Evolutionary conservation across 2,797 vertebrate species (phyloP).

Genomic region (Chaetodon trifasciatus): DNA sequence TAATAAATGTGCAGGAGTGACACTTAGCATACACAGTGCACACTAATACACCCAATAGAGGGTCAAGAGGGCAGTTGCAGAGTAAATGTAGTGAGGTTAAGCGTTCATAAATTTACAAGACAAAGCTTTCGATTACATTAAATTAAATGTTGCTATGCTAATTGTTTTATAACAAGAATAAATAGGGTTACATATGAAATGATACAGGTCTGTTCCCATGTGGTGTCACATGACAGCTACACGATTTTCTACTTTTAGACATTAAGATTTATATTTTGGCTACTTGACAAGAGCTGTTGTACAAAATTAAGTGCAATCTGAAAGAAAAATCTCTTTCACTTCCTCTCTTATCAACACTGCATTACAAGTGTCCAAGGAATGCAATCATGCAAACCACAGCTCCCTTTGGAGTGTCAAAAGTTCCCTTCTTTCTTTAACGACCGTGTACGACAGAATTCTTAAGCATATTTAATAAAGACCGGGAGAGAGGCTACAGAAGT

Average conservation of each 20-base stretch:
- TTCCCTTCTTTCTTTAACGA: slow-evolving; percentile 9
- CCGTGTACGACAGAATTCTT: neutral
- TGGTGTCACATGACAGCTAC: neutral
- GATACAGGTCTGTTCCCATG: neutral
- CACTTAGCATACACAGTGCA: neutral
- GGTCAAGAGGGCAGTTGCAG: neutral
- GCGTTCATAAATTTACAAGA: slow-evolving; percentile 2
- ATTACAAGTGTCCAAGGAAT: slow-evolving; percentile 22
- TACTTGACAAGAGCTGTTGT: neutral
- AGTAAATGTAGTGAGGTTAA: neutral
- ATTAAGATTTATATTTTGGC: slow-evolving; percentile 14
- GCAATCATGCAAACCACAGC: slow-evolving; percentile 25
- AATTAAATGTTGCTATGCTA: neutral
- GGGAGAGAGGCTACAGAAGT: neutral
- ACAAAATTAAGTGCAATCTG: neutral
- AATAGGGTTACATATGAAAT: neutral
- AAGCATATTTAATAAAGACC: neutral
- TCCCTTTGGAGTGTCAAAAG: neutral
- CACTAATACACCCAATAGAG: neutral
- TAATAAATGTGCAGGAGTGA: slow-evolving; percentile 23
- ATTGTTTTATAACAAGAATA: neutral
- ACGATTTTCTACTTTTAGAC: neutral
- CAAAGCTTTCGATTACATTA: neutral
- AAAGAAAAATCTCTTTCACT: slow-evolving; percentile 13
- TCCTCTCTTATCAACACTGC: slow-evolving; percentile 35